Evolutionary conservation across 2,113 vertebrate species (phyloP), one percentile per base, ranked within the genome.

Genomic region (Rousettus leschenaultii): DNA sequence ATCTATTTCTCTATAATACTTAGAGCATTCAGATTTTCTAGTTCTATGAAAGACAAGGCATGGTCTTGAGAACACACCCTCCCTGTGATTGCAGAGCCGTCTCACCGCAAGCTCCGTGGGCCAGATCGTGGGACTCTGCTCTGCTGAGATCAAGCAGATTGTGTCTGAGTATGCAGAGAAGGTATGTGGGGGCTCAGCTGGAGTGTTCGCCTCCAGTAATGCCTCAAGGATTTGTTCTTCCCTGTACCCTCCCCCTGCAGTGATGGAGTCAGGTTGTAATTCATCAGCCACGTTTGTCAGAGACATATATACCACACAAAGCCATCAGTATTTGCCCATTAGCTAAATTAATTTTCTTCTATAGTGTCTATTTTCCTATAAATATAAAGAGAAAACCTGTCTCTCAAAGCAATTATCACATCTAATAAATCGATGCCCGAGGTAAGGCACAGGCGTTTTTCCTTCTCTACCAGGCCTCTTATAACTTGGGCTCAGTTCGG

Each of bases 61-160:
- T 68, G 40, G 48, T 43, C 77, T 91, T 95, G 55, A 96, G 45
- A 74, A 26, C 1, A 24, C 7, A 6, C 43, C 26, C n/a, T 63
- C 88, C 55, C 15, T 95, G 11, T 92, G 40, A 85, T 97, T 99
- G 26, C 98, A 99, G 99, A 99, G 99, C 87, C 99, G 98, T 91
- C 98, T 99, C 97, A 99, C 99, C 0, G 99, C 99, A 0, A 99
- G 99, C 95, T 99, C 99, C 6, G 99, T 99, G 97, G 99, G 99
- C 74, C 99, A 99, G 97, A 99, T 99, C 5, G 99, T 99, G 78
- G 99, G 99, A 19, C 99, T 99, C 3, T 99, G 99, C 97, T 99
- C 99, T 2, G 99, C 99, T 11, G 99, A 99, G 98, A 99, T 99
- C 98, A 99, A 99, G 91, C 99, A 99, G 98, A 99, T 99, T 1